Evolutionary conservation across 2,888 invertebrate species (phyloP).

Genomic region (Volucella inanis): DNA sequence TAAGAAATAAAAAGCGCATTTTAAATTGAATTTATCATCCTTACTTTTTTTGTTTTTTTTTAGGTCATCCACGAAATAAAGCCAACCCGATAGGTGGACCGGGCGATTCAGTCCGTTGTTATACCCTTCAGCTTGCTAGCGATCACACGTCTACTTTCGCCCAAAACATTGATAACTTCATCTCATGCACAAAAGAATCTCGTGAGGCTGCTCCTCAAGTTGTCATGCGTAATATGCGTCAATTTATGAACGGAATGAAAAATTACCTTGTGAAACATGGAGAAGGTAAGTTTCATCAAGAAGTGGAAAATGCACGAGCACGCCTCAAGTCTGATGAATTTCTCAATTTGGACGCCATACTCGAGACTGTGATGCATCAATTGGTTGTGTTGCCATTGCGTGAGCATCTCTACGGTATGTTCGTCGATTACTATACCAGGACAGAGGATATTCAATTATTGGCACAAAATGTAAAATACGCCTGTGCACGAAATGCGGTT

Average conservation of each 20-base stretch:
- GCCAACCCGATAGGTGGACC: conserved; percentile 84
- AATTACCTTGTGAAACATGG: conserved; percentile 98
- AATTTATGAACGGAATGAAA: conserved; percentile 99
- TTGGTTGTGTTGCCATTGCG: conserved; percentile 94
- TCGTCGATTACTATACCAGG: conserved; percentile 93
- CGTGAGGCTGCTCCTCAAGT: conserved; percentile 94
- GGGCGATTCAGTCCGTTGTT: conserved; percentile 89
- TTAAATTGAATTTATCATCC: not conserved
- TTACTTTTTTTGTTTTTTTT: conserved; percentile 70
- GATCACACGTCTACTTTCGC: conserved; percentile 95
- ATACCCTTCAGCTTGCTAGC: conserved; percentile 91
- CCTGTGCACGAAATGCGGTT: conserved; percentile 80
- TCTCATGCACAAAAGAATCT: conserved; percentile 95
- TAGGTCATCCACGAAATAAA: conserved; percentile 89
- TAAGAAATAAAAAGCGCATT: not conserved
- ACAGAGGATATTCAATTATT: conserved; percentile 89
- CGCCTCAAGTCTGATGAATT: conserved; percentile 95
- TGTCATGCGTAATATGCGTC: conserved; percentile 95
- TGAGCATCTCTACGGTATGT: conserved; percentile 91
- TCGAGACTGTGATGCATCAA: conserved; percentile 97
- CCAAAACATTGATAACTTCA: conserved; percentile 96
- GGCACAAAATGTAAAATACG: conserved; percentile 83
- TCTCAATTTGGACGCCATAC: conserved; percentile 96
- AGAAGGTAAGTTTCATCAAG: conserved; percentile 94
- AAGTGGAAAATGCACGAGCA: conserved; percentile 87